These are phyloP conservation scores for Cecropterus lyciades DNA, from an alignment of 1,140 invertebrate genomes.

Conservation along the genomic window DNA sequence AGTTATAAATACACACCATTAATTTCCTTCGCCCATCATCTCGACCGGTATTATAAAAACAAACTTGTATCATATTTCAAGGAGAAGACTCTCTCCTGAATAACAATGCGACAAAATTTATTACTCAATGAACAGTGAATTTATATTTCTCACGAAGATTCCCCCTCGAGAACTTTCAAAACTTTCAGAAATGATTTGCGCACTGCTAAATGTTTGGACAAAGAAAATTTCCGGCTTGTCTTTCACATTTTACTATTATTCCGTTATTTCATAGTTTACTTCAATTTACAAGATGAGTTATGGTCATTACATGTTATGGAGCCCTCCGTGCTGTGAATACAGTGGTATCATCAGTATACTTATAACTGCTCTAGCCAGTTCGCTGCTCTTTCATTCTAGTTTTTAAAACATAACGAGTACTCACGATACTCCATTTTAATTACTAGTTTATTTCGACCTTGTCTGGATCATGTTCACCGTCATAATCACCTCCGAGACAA, in stretches of 20 bases:
- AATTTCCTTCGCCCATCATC: constrained; percentile 5
- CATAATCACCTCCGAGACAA: too few species aligned
- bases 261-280: background rate
- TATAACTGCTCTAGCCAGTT: too few species aligned
- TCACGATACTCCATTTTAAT: too few species aligned
- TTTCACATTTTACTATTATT: background rate
- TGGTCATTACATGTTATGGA: too few species aligned
- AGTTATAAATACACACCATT: background rate
- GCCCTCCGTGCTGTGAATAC: too few species aligned
- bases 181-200: constrained; percentile 47
- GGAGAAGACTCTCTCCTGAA: constrained; percentile 48
- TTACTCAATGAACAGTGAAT: constrained; percentile 53
- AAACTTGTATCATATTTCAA: constrained; percentile 57
- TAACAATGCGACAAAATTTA: constrained; percentile 61
- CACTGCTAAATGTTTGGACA: constrained; percentile 38
- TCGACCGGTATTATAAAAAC: constrained; percentile 46
- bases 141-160: constrained; percentile 50
- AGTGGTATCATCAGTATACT: too few species aligned
- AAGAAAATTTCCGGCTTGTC: constrained; percentile 32
- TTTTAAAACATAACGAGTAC: too few species aligned
- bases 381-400: too few species aligned
- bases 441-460: too few species aligned
- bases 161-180: constrained; percentile 46
- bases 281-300: too few species aligned
- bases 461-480: too few species aligned